These are phyloP conservation scores for Brachypodius melanocephalos DNA, from an alignment of 2,113 vertebrate genomes.

Conservation along the genomic window DNA sequence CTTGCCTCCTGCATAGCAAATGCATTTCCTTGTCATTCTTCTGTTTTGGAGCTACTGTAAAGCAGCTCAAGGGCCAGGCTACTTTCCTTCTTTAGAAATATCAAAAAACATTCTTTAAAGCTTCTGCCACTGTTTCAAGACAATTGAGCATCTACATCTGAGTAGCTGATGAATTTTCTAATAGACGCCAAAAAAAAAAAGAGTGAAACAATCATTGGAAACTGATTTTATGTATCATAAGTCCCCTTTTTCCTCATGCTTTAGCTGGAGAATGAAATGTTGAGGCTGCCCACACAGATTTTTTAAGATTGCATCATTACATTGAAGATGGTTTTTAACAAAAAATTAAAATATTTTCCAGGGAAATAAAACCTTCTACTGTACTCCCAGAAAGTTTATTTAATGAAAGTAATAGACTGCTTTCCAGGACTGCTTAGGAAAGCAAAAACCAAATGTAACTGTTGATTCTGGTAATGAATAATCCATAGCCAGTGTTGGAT, in stretches of 20 bases:
- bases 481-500: background rate
- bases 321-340: background rate
- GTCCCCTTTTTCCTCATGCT: background rate
- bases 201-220: background rate
- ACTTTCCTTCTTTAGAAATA: background rate
- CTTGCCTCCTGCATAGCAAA: background rate
- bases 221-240: background rate
- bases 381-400: slow-evolving; percentile 10
- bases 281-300: background rate
- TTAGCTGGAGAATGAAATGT: background rate
- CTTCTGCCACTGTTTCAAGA: background rate
- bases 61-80: background rate
- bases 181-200: background rate
- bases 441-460: background rate
- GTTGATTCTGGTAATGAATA: background rate
- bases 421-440: background rate
- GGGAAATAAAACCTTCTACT: slow-evolving; percentile 7
- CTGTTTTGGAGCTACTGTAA: background rate
- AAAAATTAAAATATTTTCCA: background rate
- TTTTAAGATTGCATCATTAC: slow-evolving; percentile 2
- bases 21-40: background rate
- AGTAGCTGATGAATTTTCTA: background rate
- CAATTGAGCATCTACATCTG: background rate
- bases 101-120: background rate
- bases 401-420: background rate